phyloP scores from a whole-genome alignment of 1,140 invertebrate species.

The Drosophila kohkoa region DNA sequence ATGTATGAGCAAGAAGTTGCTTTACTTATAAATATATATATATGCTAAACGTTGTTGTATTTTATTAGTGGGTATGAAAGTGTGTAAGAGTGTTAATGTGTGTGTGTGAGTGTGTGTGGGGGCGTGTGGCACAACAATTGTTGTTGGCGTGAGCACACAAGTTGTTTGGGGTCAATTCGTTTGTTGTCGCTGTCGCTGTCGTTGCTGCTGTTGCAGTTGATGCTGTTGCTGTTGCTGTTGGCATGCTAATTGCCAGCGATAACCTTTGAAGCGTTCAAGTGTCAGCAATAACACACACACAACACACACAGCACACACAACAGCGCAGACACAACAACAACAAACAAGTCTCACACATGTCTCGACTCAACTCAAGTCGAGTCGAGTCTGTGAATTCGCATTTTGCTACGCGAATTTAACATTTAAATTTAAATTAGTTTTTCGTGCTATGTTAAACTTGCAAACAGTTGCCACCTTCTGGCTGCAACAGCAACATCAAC shows the following conservation, averaged over 20 bases:
- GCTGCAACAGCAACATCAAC: constrained; percentile 23
- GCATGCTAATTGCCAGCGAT: constrained; percentile 57
- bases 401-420: constrained; percentile 55
- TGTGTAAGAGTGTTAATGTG: background rate
- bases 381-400: constrained; percentile 31
- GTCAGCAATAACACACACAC: constrained; percentile 38
- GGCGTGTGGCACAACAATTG: background rate
- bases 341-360: constrained; percentile 10
- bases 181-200: constrained; percentile 6
- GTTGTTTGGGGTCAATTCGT: constrained; percentile 20
- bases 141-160: constrained; percentile 12
- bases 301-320: constrained; percentile 26
- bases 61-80: background rate
- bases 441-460: constrained; percentile 52
- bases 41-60: no score
- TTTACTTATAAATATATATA: no score
- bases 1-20: no score
- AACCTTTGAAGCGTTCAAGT: constrained; percentile 48
- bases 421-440: constrained; percentile 69
- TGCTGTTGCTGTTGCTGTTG: constrained; percentile 33
- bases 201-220: constrained; percentile 1
- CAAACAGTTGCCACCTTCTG: constrained; percentile 43
- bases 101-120: background rate
- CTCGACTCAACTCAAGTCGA: constrained; percentile 2
- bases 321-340: constrained; percentile 13